Evolutionary conservation across 2,797 vertebrate species (phyloP).

Genomic region (Tamandua tetradactyla): DNA sequence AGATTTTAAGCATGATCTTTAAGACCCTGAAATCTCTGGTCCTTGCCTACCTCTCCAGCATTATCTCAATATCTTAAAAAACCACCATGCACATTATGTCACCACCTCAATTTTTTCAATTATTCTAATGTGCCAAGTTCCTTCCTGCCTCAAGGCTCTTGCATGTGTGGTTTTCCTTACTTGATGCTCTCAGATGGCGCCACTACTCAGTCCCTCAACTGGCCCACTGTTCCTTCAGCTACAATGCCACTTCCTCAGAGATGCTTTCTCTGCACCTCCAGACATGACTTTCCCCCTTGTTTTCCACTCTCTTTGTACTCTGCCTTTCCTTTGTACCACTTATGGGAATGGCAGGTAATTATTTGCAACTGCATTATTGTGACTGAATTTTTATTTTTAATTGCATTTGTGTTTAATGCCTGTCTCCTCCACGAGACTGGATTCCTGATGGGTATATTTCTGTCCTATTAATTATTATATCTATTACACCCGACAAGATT

Average conservation of each 20-base stretch:
- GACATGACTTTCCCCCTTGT: background rate
- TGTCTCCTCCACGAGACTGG: background rate
- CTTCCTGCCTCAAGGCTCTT: background rate
- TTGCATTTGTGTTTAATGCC: background rate
- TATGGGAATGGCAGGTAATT: background rate
- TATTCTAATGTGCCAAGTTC: background rate
- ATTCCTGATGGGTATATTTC: background rate
- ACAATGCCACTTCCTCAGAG: background rate
- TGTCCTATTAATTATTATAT: background rate
- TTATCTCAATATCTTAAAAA: background rate
- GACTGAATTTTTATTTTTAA: background rate
- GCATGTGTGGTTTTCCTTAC: background rate
- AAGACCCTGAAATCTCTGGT: background rate
- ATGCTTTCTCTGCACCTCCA: background rate
- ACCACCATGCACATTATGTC: no score
- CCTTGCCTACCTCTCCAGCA: rapidly evolving
- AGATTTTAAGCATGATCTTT: background rate
- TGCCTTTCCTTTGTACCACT: background rate
- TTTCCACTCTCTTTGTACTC: background rate
- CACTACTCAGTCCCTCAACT: background rate
- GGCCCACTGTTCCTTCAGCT: background rate
- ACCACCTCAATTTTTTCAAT: background rate
- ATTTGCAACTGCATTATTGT: background rate
- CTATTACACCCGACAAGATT: background rate
- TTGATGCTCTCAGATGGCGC: no score